A percentile compares a stretch with the other conserved stretches of the same genome.
Conservation (phyloP, 2,113 vertebrate genomes). For the Pyxicephalus adspersus region DNA sequence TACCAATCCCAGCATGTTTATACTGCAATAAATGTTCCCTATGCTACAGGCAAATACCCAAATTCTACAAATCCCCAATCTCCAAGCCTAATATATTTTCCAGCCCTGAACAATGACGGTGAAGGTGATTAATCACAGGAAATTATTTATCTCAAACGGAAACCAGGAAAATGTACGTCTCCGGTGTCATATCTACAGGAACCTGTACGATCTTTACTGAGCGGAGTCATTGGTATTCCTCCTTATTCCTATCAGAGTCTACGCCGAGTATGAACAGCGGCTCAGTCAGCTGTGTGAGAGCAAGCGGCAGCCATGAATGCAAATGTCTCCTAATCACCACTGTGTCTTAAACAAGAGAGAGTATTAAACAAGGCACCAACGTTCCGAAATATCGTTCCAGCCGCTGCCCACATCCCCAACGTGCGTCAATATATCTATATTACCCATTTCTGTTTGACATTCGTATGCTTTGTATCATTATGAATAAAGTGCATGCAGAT, state of each 20-base stretch:
- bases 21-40: too few relatives aligned
- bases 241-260: constrained; percentile 1
- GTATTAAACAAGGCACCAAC: not conserved
- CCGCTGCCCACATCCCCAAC: not conserved
- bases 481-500: not conserved
- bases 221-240: constrained; percentile 10
- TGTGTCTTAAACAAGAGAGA: not conserved
- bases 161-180: not conserved
- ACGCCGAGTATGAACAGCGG: constrained; percentile 1
- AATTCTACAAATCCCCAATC: too few relatives aligned
- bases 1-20: too few relatives aligned
- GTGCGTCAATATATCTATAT: not conserved
- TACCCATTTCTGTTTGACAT: not conserved
- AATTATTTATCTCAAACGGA: not conserved
- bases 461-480: not conserved
- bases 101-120: too few relatives aligned
- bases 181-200: not conserved
- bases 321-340: constrained; percentile 7
- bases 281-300: constrained; percentile 5
- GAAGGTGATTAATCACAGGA: not conserved
- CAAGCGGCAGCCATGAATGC: constrained; percentile 14
- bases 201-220: not conserved
- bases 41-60: too few relatives aligned
- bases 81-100: too few relatives aligned
- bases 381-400: not conserved